Conservation (phyloP, 2,797 vertebrate species). For the Darevskia mixta region DNA sequence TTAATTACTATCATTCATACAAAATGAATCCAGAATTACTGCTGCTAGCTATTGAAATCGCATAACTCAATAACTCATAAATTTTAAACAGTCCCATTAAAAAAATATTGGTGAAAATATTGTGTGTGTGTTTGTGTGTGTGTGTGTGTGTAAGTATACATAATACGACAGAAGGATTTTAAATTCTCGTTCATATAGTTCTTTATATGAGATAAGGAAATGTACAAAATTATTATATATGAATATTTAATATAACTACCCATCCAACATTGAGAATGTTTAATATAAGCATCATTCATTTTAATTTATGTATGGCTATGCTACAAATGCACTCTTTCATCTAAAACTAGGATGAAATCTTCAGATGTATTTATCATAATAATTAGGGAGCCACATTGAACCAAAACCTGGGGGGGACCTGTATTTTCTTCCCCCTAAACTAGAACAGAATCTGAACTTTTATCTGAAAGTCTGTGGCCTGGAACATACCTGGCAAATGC, state of each 20-base stretch:
- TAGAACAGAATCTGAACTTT: neutral
- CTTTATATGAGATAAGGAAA: conserved; percentile 48
- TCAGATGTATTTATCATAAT: neutral
- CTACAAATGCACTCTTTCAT: neutral
- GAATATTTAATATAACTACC: conserved; percentile 12
- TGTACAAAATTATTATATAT: neutral
- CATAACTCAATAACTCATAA: neutral
- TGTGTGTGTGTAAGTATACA: conserved; percentile 23
- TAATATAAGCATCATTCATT: neutral
- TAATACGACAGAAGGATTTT: conserved; percentile 49
- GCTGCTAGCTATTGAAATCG: conserved; percentile 24
- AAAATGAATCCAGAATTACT: conserved; percentile 24
- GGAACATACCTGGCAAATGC: neutral
- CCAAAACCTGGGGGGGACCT: neutral
- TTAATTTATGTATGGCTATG: neutral
- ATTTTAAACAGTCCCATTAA: conserved; percentile 31
- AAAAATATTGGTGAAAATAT: conserved; percentile 17
- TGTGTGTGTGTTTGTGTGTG: conserved; percentile 10
- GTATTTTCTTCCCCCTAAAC: neutral
- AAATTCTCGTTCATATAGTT: conserved; percentile 36
- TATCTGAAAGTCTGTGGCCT: neutral
- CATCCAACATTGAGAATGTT: neutral
- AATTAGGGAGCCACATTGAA: neutral
- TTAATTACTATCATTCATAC: neutral
- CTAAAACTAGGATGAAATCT: neutral